Conservation (phyloP, 2,113 vertebrate species). For the Martes martes region DNA sequence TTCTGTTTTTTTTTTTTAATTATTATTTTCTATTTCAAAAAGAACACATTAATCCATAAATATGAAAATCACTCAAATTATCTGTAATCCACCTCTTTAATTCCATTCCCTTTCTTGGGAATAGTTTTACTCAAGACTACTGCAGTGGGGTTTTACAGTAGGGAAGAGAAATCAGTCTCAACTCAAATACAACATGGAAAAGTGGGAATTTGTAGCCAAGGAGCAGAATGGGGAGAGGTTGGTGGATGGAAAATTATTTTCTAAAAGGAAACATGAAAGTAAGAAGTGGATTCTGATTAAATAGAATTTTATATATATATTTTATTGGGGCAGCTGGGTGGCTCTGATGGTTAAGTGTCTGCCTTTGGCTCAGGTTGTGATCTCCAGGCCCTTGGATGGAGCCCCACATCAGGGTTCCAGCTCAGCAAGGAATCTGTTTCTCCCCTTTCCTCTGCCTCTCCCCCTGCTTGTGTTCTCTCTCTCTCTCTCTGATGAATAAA, state of each 20-base stretch:
- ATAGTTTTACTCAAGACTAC: neutral
- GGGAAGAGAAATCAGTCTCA: neutral
- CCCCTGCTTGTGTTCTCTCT: too few species aligned
- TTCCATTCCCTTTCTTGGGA: neutral
- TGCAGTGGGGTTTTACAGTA: neutral
- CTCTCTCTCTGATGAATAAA: too few species aligned
- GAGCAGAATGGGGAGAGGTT: neutral
- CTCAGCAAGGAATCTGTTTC: too few species aligned
- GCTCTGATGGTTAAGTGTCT: neutral
- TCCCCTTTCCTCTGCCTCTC: too few species aligned
- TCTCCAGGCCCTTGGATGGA: too few species aligned
- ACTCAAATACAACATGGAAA: neutral
- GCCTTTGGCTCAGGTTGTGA: too few species aligned
- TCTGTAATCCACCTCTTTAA: neutral
- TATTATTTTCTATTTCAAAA: neutral
- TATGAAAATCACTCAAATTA: neutral
- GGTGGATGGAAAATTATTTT: neutral
- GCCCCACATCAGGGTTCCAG: too few species aligned
- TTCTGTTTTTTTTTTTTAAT: neutral
- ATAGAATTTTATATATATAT: neutral
- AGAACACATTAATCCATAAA: neutral
- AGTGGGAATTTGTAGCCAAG: neutral
- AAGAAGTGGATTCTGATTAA: neutral
- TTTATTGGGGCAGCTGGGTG: neutral
- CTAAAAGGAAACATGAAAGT: neutral